phyloP scores from a whole-genome alignment of 2,888 invertebrate genomes.

The Conops quadrifasciatus region DNA sequence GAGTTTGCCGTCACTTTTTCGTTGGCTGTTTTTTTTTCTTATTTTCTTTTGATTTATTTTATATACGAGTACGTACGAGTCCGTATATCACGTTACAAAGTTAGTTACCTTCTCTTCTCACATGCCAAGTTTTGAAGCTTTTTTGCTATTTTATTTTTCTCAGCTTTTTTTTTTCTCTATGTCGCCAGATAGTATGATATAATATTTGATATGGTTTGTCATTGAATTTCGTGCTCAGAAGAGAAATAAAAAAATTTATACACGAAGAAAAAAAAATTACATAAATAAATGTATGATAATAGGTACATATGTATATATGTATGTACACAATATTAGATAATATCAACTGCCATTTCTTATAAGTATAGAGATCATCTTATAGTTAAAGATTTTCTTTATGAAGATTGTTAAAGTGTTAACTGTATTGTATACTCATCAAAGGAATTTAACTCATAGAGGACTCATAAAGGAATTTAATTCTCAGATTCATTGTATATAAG shows the following conservation, averaged over 20 bases:
- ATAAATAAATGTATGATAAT: not conserved
- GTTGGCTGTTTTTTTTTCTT: not conserved
- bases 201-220: not conserved
- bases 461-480: no score
- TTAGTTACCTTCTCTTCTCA: not conserved
- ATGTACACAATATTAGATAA: not conserved
- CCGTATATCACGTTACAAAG: no score
- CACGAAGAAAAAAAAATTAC: not conserved
- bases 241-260: not conserved
- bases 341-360: not conserved
- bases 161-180: not conserved
- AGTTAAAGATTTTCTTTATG: not conserved
- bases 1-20: no score
- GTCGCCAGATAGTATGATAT: no score
- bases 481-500: no score
- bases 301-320: not conserved
- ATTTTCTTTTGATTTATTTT: not conserved
- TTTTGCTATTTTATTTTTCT: not conserved
- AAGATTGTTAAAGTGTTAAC: not conserved
- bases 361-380: no score
- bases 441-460: no score
- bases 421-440: no score
- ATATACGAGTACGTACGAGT: not conserved
- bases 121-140: not conserved
- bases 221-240: not conserved